Evolutionary conservation across 2,113 vertebrate genomes (phyloP), one percentile per base, ranked within the genome.

Genomic region (Galemys pyrenaicus): DNA sequence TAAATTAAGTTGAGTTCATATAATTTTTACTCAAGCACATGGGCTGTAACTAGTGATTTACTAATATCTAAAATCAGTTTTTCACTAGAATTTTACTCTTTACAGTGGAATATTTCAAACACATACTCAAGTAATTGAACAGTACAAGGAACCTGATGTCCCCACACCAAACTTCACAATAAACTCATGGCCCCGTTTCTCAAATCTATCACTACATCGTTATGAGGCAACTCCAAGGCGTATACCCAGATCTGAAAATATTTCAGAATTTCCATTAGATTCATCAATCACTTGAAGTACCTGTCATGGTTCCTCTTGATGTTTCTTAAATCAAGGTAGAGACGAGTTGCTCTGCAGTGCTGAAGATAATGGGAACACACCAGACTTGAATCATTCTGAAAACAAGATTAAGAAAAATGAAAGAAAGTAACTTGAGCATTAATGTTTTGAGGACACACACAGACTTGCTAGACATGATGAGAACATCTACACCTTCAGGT

Each of bases 241-340:
- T 30, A 62, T 30, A 9, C 16, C 41, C 60, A 35, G 32, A 32
- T 60, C 54, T 77, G 35, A 32, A 91, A 39, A 35, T 46, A 80
- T 20, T 73, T 74, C 70, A 62, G 15, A 70, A 89, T 54, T 24
- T 39, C 44, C 35, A 19, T 37, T 49, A 17, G 11, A 39, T 67
- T 46, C n/a, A 51, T 24, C 68, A 60, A 46, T 6, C 89, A 83
- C 60, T 56, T 44, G 5, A 98, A 97, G 97, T 96, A 99, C 99
- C 99, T 99, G 97, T 99, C 99, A 0, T 99, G 98, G 97, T 98
- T 98, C 98, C 99, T 99, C 94, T 98, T 98, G 3, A 99, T 97
- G 28, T 98, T 98, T 94, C 99, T 98, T 93, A 99, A 98, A 97
- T 99, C 99, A 88, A 99, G 95, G 98, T 99, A 99, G 87, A 99